Percentiles rank a stretch among this genome's conserved stretches.
These are phyloP conservation scores for Acropora tenuis DNA, from an alignment of 64 coral and sea anemone genomes.

Conservation along the genomic window DNA sequence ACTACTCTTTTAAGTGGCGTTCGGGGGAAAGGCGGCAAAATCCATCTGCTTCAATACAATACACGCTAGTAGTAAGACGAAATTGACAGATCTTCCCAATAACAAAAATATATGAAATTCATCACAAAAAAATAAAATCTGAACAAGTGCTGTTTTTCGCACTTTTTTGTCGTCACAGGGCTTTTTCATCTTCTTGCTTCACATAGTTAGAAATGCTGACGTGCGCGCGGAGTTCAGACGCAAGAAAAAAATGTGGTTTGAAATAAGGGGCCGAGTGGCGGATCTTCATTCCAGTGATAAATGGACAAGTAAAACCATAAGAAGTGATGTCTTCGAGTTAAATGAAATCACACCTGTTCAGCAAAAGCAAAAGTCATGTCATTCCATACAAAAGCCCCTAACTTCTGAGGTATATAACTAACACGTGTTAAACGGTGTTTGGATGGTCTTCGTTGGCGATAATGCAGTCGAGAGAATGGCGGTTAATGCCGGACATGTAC, in stretches of 20 bases:
- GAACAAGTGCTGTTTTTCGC: neutral
- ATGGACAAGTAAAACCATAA: neutral
- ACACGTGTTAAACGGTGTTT: neutral
- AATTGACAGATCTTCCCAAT: too few relatives aligned
- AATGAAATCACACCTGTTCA: neutral
- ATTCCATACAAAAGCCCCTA: too few relatives aligned
- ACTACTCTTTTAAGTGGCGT: too few relatives aligned
- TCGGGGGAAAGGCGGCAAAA: too few relatives aligned
- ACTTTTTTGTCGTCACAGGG: neutral
- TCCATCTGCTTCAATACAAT: too few relatives aligned
- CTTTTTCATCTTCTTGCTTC: constrained; percentile 58
- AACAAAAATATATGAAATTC: neutral
- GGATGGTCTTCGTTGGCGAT: too few relatives aligned
- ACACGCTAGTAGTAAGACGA: too few relatives aligned
- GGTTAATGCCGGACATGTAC: too few relatives aligned
- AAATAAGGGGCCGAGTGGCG: neutral
- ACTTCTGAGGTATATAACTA: neutral
- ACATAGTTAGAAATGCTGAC: constrained; percentile 37
- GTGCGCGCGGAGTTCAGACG: neutral
- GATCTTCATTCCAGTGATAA: neutral
- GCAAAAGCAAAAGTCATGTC: too few relatives aligned
- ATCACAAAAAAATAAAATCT: neutral
- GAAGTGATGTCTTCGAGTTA: neutral
- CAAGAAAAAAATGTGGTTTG: neutral
- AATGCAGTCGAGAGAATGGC: too few relatives aligned